Conservation (phyloP, 2,797 vertebrate species). For the Antennarius maculatus region DNA sequence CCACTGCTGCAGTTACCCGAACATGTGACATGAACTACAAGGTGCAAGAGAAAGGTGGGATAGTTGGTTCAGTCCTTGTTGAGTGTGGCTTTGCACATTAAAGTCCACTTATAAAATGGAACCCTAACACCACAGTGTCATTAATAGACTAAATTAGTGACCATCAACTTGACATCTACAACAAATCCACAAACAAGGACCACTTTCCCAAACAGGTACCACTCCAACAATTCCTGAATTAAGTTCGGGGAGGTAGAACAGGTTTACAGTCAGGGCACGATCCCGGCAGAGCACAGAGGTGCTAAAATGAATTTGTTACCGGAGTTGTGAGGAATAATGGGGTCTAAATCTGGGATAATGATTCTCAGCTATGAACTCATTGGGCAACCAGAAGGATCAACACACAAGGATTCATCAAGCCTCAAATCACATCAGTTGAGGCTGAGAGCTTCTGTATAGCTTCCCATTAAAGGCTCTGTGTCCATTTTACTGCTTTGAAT, state of each 20-base stretch:
- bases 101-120: constrained; percentile 25
- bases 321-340: constrained; percentile 29
- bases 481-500: constrained; percentile 53
- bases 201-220: constrained; percentile 27
- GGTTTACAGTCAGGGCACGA: constrained; percentile 58
- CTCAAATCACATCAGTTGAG: constrained; percentile 71
- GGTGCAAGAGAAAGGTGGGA: not conserved
- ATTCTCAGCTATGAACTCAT: constrained; percentile 51
- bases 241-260: constrained; percentile 18
- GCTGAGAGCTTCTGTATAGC: constrained; percentile 60
- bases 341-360: constrained; percentile 49
- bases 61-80: constrained; percentile 40
- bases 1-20: too few relatives aligned
- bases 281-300: constrained; percentile 44
- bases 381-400: constrained; percentile 41
- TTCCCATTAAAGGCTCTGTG: constrained; percentile 50
- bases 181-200: constrained; percentile 54
- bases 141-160: constrained; percentile 57
- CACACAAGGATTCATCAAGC: constrained; percentile 60
- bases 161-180: constrained; percentile 53
- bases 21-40: too few relatives aligned
- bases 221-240: constrained; percentile 27
- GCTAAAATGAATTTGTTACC: constrained; percentile 57
- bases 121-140: constrained; percentile 30
- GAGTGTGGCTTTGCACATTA: constrained; percentile 34